Evolutionary conservation across 2,113 vertebrate genomes (phyloP).

Genomic region (Mystacornis crossleyi): DNA sequence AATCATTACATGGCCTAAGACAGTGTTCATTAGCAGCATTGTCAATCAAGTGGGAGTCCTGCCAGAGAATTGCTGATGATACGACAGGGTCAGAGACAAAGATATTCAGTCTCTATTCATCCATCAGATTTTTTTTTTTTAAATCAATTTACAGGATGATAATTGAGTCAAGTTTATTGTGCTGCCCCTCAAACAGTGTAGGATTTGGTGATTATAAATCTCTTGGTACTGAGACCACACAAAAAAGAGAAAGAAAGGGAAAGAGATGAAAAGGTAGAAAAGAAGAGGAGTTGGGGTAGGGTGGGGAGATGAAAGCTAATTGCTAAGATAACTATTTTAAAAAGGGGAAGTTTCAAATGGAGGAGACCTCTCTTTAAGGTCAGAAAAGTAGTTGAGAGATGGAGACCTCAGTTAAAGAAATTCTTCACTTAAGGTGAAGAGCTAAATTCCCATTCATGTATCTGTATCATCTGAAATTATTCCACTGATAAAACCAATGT

Average conservation of each 20-base stretch:
- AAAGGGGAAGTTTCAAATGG: background rate
- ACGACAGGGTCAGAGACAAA: conserved; percentile 73
- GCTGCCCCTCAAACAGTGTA: conserved; percentile 51
- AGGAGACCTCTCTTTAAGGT: background rate
- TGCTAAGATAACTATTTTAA: conserved; percentile 36
- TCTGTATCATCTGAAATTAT: conserved; percentile 70
- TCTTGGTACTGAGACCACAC: conserved; percentile 10
- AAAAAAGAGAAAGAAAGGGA: background rate
- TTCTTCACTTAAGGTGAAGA: conserved; percentile 58
- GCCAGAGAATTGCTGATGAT: conserved; percentile 66
- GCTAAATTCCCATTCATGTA: conserved; percentile 70
- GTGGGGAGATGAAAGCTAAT: conserved; percentile 26
- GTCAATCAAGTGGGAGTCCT: conserved; percentile 73
- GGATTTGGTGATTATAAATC: conserved; percentile 50
- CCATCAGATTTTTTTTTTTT: conserved; percentile 74
- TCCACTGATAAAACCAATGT: conserved; percentile 67
- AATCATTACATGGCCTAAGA: conserved; percentile 77
- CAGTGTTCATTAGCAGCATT: conserved; percentile 78
- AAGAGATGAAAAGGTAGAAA: background rate
- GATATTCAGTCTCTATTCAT: conserved; percentile 77
- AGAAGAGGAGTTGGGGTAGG: background rate
- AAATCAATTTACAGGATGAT: conserved; percentile 79
- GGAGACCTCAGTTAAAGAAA: conserved; percentile 48
- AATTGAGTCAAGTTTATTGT: conserved; percentile 67
- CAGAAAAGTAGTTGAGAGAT: conserved; percentile 32